Conservation (phyloP, 2,113 vertebrate genomes). For the Shinisaurus crocodilurus region DNA sequence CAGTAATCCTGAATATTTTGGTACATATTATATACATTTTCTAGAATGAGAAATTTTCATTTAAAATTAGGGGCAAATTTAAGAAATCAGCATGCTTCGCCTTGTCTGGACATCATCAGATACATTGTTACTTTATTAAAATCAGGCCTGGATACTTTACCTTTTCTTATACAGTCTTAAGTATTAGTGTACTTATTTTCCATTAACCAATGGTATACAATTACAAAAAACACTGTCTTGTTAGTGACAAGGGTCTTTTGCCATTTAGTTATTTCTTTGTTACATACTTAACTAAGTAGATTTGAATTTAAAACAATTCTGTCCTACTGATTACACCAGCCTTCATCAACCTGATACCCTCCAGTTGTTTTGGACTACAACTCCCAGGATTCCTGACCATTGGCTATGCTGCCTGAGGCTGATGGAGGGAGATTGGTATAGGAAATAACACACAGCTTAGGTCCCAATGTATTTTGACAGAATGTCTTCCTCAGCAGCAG, state of each 20-base stretch:
- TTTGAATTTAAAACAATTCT: background rate
- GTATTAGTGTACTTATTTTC: background rate
- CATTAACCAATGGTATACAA: background rate
- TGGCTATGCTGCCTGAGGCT: no score
- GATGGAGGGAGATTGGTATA: no score
- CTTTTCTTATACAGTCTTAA: background rate
- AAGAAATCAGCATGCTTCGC: background rate
- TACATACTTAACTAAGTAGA: background rate
- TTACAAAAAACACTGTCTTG: background rate
- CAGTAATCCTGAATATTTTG: background rate
- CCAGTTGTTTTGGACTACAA: no score
- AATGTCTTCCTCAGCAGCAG: background rate
- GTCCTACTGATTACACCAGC: background rate
- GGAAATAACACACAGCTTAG: background rate
- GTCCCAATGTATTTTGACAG: background rate
- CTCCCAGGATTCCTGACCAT: background rate
- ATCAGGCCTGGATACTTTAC: background rate
- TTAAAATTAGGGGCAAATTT: background rate
- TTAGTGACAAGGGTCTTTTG: background rate
- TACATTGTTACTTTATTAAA: background rate
- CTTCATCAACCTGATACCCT: background rate
- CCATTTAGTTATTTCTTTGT: background rate
- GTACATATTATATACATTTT: background rate
- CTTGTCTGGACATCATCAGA: background rate
- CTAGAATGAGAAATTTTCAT: no score